phyloP scores from a whole-genome alignment of 2,797 vertebrate species.

The Coreius guichenoti region DNA sequence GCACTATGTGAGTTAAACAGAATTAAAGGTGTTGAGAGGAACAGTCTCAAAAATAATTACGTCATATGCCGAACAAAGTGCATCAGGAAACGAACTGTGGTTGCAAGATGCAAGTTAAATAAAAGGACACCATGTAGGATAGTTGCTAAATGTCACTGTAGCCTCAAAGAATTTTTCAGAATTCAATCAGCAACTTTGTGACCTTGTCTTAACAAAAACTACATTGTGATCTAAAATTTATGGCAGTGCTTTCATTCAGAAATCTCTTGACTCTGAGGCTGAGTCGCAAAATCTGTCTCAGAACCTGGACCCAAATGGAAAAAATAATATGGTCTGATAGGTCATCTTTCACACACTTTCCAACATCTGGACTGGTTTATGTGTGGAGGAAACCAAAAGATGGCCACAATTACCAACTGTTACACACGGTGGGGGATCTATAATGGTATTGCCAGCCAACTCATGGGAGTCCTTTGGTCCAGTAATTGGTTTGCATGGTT shows the following conservation, averaged over 20 bases:
- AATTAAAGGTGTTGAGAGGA: background rate
- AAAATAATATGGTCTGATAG: constrained; percentile 65
- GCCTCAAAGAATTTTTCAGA: constrained; percentile 13
- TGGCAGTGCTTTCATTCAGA: constrained; percentile 23
- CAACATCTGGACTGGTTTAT: constrained; percentile 71
- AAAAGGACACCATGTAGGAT: background rate
- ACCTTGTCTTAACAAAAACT: constrained; percentile 75
- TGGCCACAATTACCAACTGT: constrained; percentile 68
- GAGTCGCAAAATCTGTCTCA: constrained; percentile 57
- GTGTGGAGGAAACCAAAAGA: constrained; percentile 68
- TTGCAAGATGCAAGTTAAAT: background rate
- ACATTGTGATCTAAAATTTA: constrained; percentile 32
- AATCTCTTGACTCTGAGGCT: constrained; percentile 11
- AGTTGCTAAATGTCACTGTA: constrained; percentile 30
- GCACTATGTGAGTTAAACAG: background rate
- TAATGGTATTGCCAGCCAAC: constrained; percentile 15
- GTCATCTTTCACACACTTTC: constrained; percentile 72
- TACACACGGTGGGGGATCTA: constrained; percentile 64
- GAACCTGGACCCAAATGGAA: constrained; percentile 68
- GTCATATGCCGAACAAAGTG: constrained; percentile 15
- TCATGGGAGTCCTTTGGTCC: constrained; percentile 2
- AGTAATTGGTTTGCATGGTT: constrained; percentile 21
- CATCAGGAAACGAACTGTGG: background rate
- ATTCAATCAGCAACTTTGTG: constrained; percentile 77
- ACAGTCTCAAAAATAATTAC: background rate